Conservation (phyloP, 2,888 invertebrate genomes). For the Hydriomena furcata region DNA sequence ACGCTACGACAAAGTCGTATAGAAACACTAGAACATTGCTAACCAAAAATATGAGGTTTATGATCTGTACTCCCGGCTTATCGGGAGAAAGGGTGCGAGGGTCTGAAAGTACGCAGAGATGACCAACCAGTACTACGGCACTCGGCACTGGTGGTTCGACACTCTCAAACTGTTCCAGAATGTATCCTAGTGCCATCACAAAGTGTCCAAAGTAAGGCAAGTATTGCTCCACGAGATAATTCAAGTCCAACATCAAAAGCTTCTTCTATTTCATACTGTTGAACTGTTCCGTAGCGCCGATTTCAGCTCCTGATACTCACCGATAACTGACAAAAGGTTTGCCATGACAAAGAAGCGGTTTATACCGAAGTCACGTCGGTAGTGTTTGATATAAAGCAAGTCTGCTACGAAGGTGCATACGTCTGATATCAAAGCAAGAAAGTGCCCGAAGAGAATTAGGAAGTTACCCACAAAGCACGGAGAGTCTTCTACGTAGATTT, state of each 20-base stretch:
- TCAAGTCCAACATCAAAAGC: conserved; percentile 47
- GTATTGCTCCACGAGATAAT: conserved; percentile 43
- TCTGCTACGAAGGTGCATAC: conserved; percentile 37
- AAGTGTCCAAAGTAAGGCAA: conserved; percentile 63
- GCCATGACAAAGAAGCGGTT: conserved; percentile 47
- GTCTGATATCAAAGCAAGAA: conserved; percentile 43
- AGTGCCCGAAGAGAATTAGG: conserved; percentile 45
- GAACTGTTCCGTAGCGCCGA: conserved; percentile 21
- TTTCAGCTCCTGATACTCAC: conserved; percentile 49
- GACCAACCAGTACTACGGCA: conserved; percentile 63
- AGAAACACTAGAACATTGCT: conserved; percentile 61
- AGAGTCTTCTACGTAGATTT: conserved; percentile 32
- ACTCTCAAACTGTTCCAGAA: conserved; percentile 59
- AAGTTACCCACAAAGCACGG: conserved; percentile 37
- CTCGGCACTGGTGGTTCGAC: conserved; percentile 63
- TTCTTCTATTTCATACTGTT: conserved; percentile 17
- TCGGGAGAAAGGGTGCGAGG: conserved; percentile 50
- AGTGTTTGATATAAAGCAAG: conserved; percentile 33
- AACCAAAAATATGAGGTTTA: conserved; percentile 59
- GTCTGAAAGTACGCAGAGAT: conserved; percentile 59
- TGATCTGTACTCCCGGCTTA: conserved; percentile 48
- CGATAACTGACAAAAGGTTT: conserved; percentile 48
- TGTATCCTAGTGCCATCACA: conserved; percentile 67
- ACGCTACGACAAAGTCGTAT: conserved; percentile 51
- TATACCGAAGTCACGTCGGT: conserved; percentile 33